Percentiles rank a stretch among this genome's conserved stretches.
These are phyloP conservation scores for Cyclargus thomasi DNA, from an alignment of 1,140 invertebrate species.

Conservation along the genomic window DNA sequence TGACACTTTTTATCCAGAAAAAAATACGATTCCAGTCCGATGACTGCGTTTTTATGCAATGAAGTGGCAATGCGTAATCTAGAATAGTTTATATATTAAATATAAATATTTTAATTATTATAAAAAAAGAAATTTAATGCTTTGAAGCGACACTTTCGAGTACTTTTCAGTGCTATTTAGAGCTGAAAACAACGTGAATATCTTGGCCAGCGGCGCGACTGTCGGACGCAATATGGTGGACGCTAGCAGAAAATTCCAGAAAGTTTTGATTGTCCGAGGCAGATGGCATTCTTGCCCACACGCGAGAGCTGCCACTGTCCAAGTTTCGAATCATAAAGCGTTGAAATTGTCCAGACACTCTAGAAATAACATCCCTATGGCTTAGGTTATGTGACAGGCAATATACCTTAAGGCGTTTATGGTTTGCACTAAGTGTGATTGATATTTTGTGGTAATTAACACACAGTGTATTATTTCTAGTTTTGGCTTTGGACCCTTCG, in stretches of 20 bases:
- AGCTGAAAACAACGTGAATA: conserved; percentile 9
- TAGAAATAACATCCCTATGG: neutral
- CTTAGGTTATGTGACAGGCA: neutral
- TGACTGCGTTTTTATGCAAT: no score
- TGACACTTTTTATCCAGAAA: no score
- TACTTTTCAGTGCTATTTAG: neutral
- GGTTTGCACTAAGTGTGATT: no score
- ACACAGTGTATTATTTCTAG: no score
- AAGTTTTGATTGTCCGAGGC: conserved; percentile 70
- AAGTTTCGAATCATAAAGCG: conserved; percentile 47
- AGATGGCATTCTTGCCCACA: conserved; percentile 66
- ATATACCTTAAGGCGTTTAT: neutral
- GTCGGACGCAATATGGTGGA: conserved; percentile 54
- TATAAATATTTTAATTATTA: no score
- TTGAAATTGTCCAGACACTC: conserved; percentile 9
- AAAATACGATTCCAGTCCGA: no score
- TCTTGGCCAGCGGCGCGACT: conserved; percentile 35
- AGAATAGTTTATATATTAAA: no score
- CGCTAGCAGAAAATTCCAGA: conserved; percentile 68
- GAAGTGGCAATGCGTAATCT: no score
- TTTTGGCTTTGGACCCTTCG: no score
- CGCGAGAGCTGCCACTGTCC: conserved; percentile 53
- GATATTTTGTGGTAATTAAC: no score
- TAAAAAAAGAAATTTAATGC: no score
- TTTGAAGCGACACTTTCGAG: no score